Evolutionary conservation across 1,140 invertebrate genomes (phyloP).

Genomic region (Thalassaphorura encarpata): DNA sequence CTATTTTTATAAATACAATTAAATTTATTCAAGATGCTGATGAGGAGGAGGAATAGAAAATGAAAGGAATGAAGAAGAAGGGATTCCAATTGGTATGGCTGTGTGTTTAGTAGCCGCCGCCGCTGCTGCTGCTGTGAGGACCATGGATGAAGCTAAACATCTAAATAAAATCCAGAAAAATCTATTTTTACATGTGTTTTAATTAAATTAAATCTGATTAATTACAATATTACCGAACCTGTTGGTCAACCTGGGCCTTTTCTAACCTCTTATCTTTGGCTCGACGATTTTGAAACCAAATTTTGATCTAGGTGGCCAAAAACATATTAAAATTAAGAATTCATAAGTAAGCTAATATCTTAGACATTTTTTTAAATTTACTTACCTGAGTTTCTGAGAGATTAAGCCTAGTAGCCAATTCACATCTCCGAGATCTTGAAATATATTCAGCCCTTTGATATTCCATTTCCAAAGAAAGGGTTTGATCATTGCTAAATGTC

Average conservation of each 20-base stretch:
- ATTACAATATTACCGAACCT: constrained; percentile 63
- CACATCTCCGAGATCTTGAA: constrained; percentile 68
- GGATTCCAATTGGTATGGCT: background rate
- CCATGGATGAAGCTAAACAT: constrained; percentile 16
- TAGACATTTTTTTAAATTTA: background rate
- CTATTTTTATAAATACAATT: too few relatives aligned
- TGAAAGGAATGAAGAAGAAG: too few relatives aligned
- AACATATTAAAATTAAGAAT: background rate
- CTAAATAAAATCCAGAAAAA: background rate
- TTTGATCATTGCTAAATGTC: constrained; percentile 89
- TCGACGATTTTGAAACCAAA: constrained; percentile 92
- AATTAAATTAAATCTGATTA: background rate
- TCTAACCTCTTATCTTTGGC: constrained; percentile 94
- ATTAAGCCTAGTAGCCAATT: constrained; percentile 68
- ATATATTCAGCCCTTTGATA: constrained; percentile 86
- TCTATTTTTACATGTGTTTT: background rate
- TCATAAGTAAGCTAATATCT: background rate
- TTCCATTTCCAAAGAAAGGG: constrained; percentile 76
- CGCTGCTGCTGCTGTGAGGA: background rate
- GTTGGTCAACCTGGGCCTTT: constrained; percentile 87
- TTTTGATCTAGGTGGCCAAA: constrained; percentile 60
- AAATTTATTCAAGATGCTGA: too few relatives aligned
- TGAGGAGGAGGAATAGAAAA: too few relatives aligned
- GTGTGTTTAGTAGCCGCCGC: too few relatives aligned
- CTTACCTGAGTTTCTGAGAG: constrained; percentile 68